These are phyloP conservation scores for Oophaga pumilio DNA, from an alignment of 2,113 vertebrate genomes.

Conservation along the genomic window DNA sequence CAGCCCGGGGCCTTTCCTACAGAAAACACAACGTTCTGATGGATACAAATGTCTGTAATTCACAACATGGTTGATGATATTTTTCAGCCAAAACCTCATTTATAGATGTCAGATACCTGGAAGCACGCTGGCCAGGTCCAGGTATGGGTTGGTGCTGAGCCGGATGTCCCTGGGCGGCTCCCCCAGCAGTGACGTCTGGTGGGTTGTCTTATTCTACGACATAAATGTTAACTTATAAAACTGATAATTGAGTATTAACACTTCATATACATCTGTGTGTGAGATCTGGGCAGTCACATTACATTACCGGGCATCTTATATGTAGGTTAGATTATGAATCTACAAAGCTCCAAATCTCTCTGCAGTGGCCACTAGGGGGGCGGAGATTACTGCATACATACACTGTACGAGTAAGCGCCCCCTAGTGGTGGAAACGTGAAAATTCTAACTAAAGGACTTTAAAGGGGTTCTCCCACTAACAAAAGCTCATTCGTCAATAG, in stretches of 20 bases:
- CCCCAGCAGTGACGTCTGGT: constrained; percentile 89
- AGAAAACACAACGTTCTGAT: constrained; percentile 60
- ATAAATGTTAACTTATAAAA: too few relatives aligned
- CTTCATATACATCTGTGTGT: too few relatives aligned
- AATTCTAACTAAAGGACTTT: too few relatives aligned
- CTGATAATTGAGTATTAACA: too few relatives aligned
- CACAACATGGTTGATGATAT: neutral
- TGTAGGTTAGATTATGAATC: neutral
- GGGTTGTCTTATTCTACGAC: constrained; percentile 74
- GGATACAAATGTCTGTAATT: neutral
- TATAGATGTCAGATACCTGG: constrained; percentile 68
- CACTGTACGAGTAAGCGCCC: too few relatives aligned
- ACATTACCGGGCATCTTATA: too few relatives aligned
- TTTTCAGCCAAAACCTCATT: neutral
- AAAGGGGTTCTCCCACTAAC: too few relatives aligned
- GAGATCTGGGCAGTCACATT: too few relatives aligned
- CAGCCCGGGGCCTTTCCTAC: constrained; percentile 67
- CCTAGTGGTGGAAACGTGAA: too few relatives aligned
- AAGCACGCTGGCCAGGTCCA: constrained; percentile 93
- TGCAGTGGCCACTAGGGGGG: neutral
- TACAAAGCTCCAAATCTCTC: neutral
- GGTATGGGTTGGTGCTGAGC: constrained; percentile 93
- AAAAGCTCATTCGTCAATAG: too few relatives aligned
- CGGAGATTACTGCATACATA: too few relatives aligned
- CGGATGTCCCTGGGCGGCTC: constrained; percentile 94